Conservation (phyloP, 2,797 vertebrate genomes). For the Falco cherrug region DNA sequence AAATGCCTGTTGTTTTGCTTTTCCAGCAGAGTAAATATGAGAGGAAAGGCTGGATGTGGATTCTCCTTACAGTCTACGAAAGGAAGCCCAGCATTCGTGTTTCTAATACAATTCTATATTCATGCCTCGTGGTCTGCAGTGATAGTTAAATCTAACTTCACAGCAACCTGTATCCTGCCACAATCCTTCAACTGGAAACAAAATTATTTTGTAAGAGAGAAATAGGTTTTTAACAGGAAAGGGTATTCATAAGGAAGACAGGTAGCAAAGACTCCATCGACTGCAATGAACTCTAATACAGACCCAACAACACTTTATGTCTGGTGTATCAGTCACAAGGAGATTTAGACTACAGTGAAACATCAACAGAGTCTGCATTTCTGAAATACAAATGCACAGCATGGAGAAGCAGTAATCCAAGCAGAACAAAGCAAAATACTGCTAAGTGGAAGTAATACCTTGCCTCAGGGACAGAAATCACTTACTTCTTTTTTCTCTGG, state of each 20-base stretch:
- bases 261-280: background rate
- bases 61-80: background rate
- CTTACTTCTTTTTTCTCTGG: background rate
- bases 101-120: background rate
- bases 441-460: background rate
- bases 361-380: background rate
- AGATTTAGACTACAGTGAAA: background rate
- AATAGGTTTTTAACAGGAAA: background rate
- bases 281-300: background rate
- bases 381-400: background rate
- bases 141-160: background rate
- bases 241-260: background rate
- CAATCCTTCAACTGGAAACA: background rate
- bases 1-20: background rate
- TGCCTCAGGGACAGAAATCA: background rate
- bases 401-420: background rate
- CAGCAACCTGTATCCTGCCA: background rate
- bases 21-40: background rate
- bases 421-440: background rate
- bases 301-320: background rate
- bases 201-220: background rate
- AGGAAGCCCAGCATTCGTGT: background rate
- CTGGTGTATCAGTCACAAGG: background rate
- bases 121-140: background rate
- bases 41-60: background rate